Conservation (phyloP, 2,888 invertebrate species). For the Argynnis bischoffii region DNA sequence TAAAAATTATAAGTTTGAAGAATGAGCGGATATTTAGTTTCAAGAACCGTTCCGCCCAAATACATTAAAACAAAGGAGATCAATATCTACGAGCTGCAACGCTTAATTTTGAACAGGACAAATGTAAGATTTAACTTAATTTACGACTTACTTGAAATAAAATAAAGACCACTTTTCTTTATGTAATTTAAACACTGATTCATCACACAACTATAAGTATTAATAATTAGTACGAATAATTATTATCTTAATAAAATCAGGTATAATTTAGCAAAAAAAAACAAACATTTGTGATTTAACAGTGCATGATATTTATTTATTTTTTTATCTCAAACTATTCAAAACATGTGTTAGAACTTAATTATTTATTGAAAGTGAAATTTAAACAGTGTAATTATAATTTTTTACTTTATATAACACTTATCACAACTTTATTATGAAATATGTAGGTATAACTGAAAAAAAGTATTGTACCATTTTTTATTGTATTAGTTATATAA, state of each 20-base stretch:
- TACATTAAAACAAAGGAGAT: constrained; percentile 34
- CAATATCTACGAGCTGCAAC: constrained; percentile 22
- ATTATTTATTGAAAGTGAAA: too few relatives aligned
- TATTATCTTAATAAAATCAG: not conserved
- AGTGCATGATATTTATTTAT: not conserved
- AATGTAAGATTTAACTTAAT: not conserved
- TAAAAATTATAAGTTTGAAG: not conserved
- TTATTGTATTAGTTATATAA: too few relatives aligned
- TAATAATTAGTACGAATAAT: constrained; percentile 2
- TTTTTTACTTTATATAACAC: too few relatives aligned
- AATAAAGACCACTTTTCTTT: constrained; percentile 13
- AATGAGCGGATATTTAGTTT: constrained; percentile 20
- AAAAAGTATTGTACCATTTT: too few relatives aligned
- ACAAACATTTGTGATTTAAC: not conserved
- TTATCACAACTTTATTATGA: too few relatives aligned
- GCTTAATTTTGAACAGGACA: constrained; percentile 4
- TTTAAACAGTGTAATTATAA: too few relatives aligned
- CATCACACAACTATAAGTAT: constrained; percentile 4
- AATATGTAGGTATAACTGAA: too few relatives aligned
- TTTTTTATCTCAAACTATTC: too few relatives aligned
- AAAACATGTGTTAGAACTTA: too few relatives aligned
- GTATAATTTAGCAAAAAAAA: not conserved
- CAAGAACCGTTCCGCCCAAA: constrained; percentile 33
- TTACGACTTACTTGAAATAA: not conserved
- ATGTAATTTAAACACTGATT: not conserved